A percentile compares a stretch with the other conserved stretches of the same genome.
Evolutionary conservation across 2,797 vertebrate genomes (phyloP).

Genomic region (Artibeus jamaicensis): DNA sequence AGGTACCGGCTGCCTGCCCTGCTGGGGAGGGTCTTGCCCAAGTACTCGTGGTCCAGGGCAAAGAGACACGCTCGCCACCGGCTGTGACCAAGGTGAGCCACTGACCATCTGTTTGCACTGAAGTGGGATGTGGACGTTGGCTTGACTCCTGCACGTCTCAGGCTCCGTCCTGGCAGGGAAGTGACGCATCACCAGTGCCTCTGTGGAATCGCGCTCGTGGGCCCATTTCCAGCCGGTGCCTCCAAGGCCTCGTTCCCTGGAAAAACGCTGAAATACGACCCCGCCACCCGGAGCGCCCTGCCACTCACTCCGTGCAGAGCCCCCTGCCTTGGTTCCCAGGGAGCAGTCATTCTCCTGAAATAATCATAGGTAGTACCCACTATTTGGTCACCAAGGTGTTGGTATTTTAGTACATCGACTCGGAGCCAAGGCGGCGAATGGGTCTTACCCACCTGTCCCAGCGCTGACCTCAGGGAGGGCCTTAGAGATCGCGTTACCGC

Average conservation of each 20-base stretch:
- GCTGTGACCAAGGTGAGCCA: neutral
- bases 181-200: neutral
- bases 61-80: neutral
- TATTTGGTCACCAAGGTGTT: neutral
- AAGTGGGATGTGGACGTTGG: constrained; percentile 35
- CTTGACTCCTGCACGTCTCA: neutral
- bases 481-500: neutral
- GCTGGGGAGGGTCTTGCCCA: neutral
- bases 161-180: constrained; percentile 21
- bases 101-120: neutral
- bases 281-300: neutral
- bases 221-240: constrained; percentile 17
- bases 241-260: neutral
- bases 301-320: neutral
- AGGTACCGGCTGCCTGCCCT: neutral
- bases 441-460: neutral
- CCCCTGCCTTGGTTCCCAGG: neutral
- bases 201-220: neutral
- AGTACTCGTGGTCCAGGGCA: neutral
- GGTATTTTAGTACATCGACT: constrained; percentile 1
- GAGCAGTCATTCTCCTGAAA: neutral
- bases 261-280: neutral
- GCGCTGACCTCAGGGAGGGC: neutral
- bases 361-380: neutral
- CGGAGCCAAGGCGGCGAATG: neutral